Evolutionary conservation across 2,888 invertebrate genomes (phyloP).

Genomic region (Congeria kusceri): DNA sequence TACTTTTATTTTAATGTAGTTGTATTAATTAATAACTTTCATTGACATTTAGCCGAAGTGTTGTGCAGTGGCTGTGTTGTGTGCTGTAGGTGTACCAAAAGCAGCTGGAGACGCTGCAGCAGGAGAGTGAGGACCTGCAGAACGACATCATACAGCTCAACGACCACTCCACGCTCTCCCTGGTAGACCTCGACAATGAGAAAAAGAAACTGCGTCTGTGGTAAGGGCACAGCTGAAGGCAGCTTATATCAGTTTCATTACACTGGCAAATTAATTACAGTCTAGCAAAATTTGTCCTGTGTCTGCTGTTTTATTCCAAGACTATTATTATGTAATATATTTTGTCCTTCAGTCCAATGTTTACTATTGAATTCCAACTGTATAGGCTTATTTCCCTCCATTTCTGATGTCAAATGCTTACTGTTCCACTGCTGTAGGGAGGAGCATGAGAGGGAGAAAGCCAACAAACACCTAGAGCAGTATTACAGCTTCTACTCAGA

Average conservation of each 20-base stretch:
- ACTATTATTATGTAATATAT: too few species aligned
- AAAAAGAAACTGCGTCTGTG: not conserved
- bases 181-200: conserved; percentile 16
- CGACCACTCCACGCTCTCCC: conserved; percentile 11
- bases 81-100: conserved; percentile 58
- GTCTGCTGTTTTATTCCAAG: too few species aligned
- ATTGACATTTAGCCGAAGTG: too few species aligned
- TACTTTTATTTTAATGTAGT: too few species aligned
- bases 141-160: conserved; percentile 47
- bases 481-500: conserved; percentile 33
- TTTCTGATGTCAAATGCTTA: not conserved
- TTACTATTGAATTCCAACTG: too few species aligned
- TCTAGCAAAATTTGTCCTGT: too few species aligned
- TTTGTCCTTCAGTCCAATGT: too few species aligned
- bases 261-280: too few species aligned
- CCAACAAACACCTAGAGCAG: conserved; percentile 17
- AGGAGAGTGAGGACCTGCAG: conserved; percentile 62
- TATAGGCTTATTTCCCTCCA: not conserved
- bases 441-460: conserved; percentile 28
- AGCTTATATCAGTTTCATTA: too few species aligned
- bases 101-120: conserved; percentile 60
- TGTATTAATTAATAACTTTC: too few species aligned
- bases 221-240: conserved; percentile 9
- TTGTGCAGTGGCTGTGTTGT: too few species aligned
- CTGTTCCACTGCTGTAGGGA: conserved; percentile 15